Evolutionary conservation across 2,113 vertebrate genomes (phyloP).

Genomic region (Silurus asotus): DNA sequence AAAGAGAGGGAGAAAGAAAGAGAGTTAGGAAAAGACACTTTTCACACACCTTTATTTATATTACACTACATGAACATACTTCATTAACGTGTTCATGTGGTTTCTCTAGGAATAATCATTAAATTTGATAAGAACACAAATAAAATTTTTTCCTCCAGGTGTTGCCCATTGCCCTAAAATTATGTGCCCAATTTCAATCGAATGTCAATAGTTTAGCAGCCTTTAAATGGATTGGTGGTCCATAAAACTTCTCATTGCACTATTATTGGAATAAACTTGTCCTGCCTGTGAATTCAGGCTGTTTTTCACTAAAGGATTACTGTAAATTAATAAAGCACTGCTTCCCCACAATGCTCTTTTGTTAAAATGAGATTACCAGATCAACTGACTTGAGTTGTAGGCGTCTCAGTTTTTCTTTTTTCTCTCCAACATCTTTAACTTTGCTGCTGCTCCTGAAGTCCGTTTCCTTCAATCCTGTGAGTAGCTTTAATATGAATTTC

Average conservation of each 20-base stretch:
- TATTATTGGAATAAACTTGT: slow-evolving; percentile 3
- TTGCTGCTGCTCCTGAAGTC: slow-evolving; percentile 50
- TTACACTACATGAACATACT: too few species aligned
- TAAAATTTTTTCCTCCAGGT: slow-evolving; percentile 46
- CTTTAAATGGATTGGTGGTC: not conserved
- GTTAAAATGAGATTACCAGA: slow-evolving; percentile 75
- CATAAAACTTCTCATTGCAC: not conserved
- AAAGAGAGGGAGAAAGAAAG: too few species aligned
- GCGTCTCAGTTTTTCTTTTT: slow-evolving; percentile 58
- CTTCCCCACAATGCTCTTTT: slow-evolving; percentile 73
- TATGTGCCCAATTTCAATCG: not conserved
- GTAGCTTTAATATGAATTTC: slow-evolving; percentile 29
- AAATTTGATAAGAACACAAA: not conserved
- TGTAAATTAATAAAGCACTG: slow-evolving; percentile 66
- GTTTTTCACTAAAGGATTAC: slow-evolving; percentile 60
- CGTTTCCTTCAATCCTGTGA: slow-evolving; percentile 46
- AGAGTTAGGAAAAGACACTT: too few species aligned
- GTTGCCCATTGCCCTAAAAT: not conserved
- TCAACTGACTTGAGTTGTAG: slow-evolving; percentile 77
- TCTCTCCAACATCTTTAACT: slow-evolving; percentile 50
- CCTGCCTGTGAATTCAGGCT: not conserved
- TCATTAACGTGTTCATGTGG: too few species aligned
- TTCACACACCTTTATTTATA: too few species aligned
- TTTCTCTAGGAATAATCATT: not conserved
- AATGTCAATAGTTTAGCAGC: not conserved